Evolutionary conservation across 2,113 vertebrate genomes (phyloP).

Genomic region (Progne subis): DNA sequence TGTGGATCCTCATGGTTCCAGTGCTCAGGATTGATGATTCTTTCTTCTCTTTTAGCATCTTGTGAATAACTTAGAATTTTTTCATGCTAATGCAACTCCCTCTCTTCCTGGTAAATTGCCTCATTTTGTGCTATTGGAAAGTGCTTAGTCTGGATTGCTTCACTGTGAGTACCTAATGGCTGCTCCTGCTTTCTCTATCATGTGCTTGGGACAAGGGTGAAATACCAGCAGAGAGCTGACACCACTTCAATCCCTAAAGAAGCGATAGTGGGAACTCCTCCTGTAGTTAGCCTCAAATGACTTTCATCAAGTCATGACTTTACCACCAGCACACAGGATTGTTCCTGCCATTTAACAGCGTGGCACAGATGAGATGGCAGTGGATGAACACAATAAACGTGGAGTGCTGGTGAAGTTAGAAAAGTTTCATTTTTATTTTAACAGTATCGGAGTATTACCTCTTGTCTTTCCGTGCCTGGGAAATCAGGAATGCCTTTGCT

Average conservation of each 20-base stretch:
- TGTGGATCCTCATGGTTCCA: background rate
- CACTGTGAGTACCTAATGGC: background rate
- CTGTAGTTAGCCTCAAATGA: background rate
- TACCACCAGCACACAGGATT: background rate
- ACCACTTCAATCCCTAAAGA: background rate
- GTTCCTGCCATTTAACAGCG: background rate
- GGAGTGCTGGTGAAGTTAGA: background rate
- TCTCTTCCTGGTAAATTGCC: slow-evolving; percentile 58
- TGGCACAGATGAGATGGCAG: background rate
- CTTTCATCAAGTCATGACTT: background rate
- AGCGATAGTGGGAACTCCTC: background rate
- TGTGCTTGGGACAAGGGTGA: background rate
- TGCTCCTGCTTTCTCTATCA: slow-evolving; percentile 46
- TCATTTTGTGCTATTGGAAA: slow-evolving; percentile 55
- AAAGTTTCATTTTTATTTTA: background rate
- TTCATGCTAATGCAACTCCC: slow-evolving; percentile 49
- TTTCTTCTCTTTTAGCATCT: slow-evolving; percentile 42
- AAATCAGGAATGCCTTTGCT: slow-evolving; percentile 20
- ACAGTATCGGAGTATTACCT: background rate
- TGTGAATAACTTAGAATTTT: slow-evolving; percentile 57
- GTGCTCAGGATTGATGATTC: slow-evolving; percentile 39
- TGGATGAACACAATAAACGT: background rate
- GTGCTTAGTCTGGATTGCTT: slow-evolving; percentile 38
- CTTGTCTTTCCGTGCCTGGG: background rate
- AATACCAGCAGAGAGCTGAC: slow-evolving; percentile 20